Evolutionary conservation across 2,797 vertebrate genomes (phyloP).

Genomic region (Peromyscus melanophrys): DNA sequence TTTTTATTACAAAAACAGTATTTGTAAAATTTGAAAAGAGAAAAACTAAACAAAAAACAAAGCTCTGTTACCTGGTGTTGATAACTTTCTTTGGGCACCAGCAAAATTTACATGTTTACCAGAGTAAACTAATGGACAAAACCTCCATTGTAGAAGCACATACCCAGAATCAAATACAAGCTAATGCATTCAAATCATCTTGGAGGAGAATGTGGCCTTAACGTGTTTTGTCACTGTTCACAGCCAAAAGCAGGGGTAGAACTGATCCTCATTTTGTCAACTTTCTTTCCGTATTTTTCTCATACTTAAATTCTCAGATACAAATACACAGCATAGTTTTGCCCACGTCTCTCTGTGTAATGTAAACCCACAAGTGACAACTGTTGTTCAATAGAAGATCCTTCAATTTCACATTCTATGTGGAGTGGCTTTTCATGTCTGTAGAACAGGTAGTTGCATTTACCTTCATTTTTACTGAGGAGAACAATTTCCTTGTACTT

Average conservation of each 20-base stretch:
- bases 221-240: neutral
- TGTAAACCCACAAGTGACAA: constrained; percentile 53
- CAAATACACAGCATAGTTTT: constrained; percentile 32
- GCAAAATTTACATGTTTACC: neutral
- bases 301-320: constrained; percentile 70
- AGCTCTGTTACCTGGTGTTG: neutral
- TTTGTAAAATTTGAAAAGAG: neutral
- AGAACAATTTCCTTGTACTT: neutral
- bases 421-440: neutral
- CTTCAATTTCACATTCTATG: constrained; percentile 19
- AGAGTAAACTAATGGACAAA: neutral
- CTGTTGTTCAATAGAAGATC: neutral
- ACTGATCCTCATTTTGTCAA: constrained; percentile 21
- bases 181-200: neutral
- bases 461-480: neutral
- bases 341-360: neutral
- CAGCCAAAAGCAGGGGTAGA: constrained; percentile 5
- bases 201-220: neutral
- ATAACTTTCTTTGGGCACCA: constrained; percentile 4
- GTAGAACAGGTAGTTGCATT: neutral
- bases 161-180: neutral
- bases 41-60: neutral
- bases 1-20: neutral
- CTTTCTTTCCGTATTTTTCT: constrained; percentile 59
- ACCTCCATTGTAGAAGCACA: neutral